Percentiles rank a stretch among this genome's conserved stretches.
Evolutionary conservation across 2,113 vertebrate species (phyloP).

Genomic region (Speoplatyrhinus poulsoni): DNA sequence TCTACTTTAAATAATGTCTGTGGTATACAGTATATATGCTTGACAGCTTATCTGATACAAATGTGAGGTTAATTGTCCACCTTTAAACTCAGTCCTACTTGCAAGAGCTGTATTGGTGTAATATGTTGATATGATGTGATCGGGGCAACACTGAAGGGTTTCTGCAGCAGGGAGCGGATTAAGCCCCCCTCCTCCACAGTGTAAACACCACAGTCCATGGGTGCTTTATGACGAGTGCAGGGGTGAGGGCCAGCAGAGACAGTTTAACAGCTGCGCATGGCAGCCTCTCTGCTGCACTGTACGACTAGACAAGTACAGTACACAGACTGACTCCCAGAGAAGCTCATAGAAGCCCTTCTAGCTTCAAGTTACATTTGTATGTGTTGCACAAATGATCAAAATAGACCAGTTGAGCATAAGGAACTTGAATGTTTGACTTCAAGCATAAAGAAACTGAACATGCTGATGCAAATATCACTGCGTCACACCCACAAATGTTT

Average conservation of each 20-base stretch:
- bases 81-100: neutral
- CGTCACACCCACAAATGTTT: too few species aligned
- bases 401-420: neutral
- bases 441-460: neutral
- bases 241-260: neutral
- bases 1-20: too few species aligned
- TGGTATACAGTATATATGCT: neutral
- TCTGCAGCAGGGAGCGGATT: conserved; percentile 11
- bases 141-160: conserved; percentile 8
- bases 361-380: neutral
- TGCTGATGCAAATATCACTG: too few species aligned
- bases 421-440: neutral
- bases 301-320: neutral
- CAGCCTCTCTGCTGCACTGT: neutral
- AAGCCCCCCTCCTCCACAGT: neutral
- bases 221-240: neutral
- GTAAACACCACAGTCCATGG: neutral
- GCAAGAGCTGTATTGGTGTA: neutral
- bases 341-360: neutral
- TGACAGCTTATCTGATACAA: neutral
- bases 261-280: conserved; percentile 7
- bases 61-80: neutral
- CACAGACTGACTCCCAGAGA: neutral
- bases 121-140: conserved; percentile 4
- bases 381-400: neutral